Percentiles rank a stretch among this genome's conserved stretches.
These are phyloP conservation scores for Acanthopleura granulata DNA, from an alignment of 2,888 invertebrate genomes.

Conservation along the genomic window DNA sequence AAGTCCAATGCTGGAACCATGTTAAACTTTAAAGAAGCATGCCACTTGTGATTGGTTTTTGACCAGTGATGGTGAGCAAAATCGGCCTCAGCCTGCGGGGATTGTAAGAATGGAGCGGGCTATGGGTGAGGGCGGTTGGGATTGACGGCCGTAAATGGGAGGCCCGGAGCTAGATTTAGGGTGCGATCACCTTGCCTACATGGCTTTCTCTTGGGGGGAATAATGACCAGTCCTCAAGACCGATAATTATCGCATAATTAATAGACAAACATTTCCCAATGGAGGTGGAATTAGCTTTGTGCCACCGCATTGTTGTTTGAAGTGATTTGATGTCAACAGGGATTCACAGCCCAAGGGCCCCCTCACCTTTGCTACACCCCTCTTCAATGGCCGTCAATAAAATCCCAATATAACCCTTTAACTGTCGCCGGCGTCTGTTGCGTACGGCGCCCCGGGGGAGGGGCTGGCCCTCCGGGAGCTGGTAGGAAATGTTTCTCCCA, in stretches of 20 bases:
- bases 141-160: no score
- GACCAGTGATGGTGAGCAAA: no score
- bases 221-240: not conserved
- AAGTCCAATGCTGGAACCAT: no score
- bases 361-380: not conserved
- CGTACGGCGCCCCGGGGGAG: not conserved
- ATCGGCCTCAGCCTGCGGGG: no score
- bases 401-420: conserved; percentile 5
- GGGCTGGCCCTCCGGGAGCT: not conserved
- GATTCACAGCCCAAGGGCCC: not conserved
- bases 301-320: not conserved
- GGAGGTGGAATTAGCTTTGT: not conserved
- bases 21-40: no score
- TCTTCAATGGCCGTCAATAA: conserved; percentile 2
- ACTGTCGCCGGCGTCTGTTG: conserved; percentile 4
- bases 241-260: conserved; percentile 5
- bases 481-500: not conserved
- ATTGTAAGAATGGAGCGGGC: no score
- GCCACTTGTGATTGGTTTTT: no score
- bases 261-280: not conserved
- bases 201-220: not conserved
- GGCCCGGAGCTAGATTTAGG: no score
- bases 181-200: no score
- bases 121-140: no score
- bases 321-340: conserved; percentile 1